phyloP scores from a whole-genome alignment of 2,797 vertebrate species.

The Molothrus aeneus region DNA sequence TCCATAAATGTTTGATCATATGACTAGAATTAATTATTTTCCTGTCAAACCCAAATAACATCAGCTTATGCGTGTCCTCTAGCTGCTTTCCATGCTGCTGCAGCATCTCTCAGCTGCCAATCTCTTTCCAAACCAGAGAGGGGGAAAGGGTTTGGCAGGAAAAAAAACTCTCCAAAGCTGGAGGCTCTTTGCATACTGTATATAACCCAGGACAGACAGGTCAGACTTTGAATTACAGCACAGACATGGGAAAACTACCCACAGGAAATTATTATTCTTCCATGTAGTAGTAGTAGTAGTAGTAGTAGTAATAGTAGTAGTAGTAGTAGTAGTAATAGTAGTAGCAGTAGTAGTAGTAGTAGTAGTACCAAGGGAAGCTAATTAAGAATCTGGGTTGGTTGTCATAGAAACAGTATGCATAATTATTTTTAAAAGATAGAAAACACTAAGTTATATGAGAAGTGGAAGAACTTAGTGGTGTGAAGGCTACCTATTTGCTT shows the following conservation, averaged over 20 bases:
- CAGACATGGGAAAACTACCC: neutral
- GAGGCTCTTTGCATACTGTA: neutral
- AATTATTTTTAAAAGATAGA: constrained; percentile 1
- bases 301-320: neutral
- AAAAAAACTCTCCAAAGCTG: neutral
- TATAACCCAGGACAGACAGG: neutral
- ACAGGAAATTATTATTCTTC: constrained; percentile 24
- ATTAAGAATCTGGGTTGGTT: constrained; percentile 23
- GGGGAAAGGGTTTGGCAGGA: neutral
- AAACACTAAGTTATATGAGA: neutral
- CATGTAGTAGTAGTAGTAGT: neutral
- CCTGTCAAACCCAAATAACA: neutral
- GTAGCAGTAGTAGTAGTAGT: neutral
- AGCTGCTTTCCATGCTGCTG: neutral
- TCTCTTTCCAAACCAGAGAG: neutral
- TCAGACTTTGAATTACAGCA: constrained; percentile 17
- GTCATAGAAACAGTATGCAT: neutral
- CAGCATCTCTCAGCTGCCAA: neutral
- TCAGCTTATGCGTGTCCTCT: neutral
- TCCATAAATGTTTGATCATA: neutral
- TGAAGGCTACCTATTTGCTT: neutral
- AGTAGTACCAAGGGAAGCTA: neutral
- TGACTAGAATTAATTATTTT: neutral
- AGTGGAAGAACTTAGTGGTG: neutral
- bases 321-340: neutral